Evolutionary conservation across 2,888 invertebrate species (phyloP).

Genomic region (Neria commutata): DNA sequence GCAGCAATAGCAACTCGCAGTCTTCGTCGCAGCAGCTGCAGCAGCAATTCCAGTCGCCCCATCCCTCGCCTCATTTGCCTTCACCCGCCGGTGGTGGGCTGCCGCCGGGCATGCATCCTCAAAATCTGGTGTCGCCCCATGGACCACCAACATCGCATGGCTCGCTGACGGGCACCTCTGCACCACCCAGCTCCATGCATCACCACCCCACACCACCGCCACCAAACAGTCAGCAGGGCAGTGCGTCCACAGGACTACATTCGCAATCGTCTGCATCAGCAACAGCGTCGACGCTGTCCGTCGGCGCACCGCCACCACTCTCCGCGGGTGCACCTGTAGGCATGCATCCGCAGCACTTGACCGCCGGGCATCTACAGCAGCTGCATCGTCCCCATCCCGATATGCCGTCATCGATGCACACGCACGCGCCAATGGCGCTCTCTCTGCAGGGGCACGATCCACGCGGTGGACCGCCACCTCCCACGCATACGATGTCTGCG

Average conservation of each 20-base stretch:
- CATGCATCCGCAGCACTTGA: conserved; percentile 45
- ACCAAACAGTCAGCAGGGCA: conserved; percentile 23
- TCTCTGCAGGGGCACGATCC: conserved; percentile 54
- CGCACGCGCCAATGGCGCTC: conserved; percentile 58
- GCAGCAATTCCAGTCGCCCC: conserved; percentile 60
- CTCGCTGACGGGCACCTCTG: conserved; percentile 34
- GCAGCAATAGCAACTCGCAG: conserved; percentile 61
- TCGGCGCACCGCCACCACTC: conserved; percentile 49
- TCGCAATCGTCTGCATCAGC: conserved; percentile 61
- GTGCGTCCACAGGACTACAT: conserved; percentile 35
- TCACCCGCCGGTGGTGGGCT: conserved; percentile 54
- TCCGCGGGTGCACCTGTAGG: conserved; percentile 51
- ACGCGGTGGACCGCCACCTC: conserved; percentile 39
- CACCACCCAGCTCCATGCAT: conserved; percentile 36
- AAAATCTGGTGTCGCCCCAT: conserved; percentile 58
- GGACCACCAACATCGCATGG: too few species aligned
- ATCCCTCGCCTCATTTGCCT: conserved; percentile 60
- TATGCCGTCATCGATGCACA: conserved; percentile 57
- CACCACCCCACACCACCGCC: conserved; percentile 46
- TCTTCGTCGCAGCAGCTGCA: conserved; percentile 50
- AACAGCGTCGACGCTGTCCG: conserved; percentile 61
- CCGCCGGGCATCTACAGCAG: conserved; percentile 48
- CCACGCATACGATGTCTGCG: conserved; percentile 39
- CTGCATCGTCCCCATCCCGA: conserved; percentile 61
- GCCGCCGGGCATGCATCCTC: conserved; percentile 60